phyloP scores from a whole-genome alignment of 2,888 invertebrate species.

The Lepidocyrtinus sp. region DNA sequence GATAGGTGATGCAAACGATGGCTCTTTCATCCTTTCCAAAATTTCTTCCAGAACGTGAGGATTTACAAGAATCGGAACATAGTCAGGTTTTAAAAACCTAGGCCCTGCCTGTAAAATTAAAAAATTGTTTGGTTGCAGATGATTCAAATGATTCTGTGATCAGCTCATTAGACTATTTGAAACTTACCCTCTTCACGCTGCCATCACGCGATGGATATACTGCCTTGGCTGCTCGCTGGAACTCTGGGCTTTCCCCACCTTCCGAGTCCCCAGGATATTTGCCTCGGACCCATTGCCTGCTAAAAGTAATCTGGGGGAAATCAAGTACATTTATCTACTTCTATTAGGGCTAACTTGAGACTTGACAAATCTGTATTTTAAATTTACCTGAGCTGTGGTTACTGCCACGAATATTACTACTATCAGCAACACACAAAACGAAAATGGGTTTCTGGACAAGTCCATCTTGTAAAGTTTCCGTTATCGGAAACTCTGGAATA shows the following conservation, averaged over 20 bases:
- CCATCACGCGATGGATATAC: conserved; percentile 36
- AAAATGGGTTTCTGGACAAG: conserved; percentile 12
- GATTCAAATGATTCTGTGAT: neutral
- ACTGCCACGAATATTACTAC: conserved; percentile 35
- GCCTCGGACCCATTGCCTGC: conserved; percentile 62
- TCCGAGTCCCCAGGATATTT: conserved; percentile 61
- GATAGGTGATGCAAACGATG: conserved; percentile 7
- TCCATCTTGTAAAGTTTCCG: conserved; percentile 27
- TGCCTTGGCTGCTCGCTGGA: conserved; percentile 56
- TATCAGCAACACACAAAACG: conserved; percentile 29
- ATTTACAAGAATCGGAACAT: conserved; percentile 51
- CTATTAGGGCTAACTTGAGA: conserved; percentile 23
- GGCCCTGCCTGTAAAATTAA: conserved; percentile 26
- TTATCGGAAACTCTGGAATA: too few species aligned
- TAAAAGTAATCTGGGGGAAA: conserved; percentile 57
- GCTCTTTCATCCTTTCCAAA: conserved; percentile 36
- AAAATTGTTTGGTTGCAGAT: neutral
- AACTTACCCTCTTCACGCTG: conserved; percentile 27
- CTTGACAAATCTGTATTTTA: neutral
- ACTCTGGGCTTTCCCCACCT: conserved; percentile 54
- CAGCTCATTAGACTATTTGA: too few species aligned
- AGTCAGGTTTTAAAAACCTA: conserved; percentile 37
- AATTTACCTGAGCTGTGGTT: conserved; percentile 51
- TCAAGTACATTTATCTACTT: conserved; percentile 1
- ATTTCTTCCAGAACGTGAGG: conserved; percentile 44